A percentile compares a stretch with the other conserved stretches of the same genome.
Conservation (phyloP, 2,113 vertebrate species). For the Melanocharis versteri region DNA sequence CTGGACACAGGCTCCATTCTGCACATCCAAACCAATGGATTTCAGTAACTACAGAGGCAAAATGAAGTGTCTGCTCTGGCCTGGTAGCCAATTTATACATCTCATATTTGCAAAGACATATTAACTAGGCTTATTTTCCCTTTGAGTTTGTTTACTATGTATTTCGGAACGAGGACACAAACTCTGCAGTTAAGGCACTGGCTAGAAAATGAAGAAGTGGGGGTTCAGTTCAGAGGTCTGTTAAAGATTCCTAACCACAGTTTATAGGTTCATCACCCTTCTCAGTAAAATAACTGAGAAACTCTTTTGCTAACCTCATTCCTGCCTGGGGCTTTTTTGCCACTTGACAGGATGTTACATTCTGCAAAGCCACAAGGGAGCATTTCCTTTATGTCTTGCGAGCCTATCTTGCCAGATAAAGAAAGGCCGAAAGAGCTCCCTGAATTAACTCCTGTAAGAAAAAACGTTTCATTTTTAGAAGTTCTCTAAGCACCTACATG, state of each 20-base stretch:
- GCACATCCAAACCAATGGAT: not conserved
- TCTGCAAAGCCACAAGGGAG: not conserved
- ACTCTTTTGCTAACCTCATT: not conserved
- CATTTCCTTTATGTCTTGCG: not conserved
- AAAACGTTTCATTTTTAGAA: not conserved
- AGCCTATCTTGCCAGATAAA: not conserved
- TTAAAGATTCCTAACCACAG: not conserved
- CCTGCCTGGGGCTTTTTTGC: not conserved
- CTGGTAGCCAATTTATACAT: not conserved
- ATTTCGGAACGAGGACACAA: not conserved
- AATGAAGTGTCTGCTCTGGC: not conserved
- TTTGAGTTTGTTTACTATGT: not conserved
- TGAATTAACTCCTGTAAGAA: not conserved
- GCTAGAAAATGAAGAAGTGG: not conserved
- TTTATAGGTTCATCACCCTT: not conserved
- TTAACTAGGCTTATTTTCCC: not conserved
- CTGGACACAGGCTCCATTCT: fast-evolving
- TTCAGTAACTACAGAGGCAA: not conserved
- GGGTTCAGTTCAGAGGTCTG: not conserved
- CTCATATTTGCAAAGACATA: not conserved
- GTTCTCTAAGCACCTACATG: not conserved
- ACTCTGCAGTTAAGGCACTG: not conserved
- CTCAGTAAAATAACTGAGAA: not conserved
- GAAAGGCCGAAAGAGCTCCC: not conserved
- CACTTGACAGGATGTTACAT: not conserved